Conservation (phyloP, 2,113 vertebrate species). For the Poicephalus gulielmi region DNA sequence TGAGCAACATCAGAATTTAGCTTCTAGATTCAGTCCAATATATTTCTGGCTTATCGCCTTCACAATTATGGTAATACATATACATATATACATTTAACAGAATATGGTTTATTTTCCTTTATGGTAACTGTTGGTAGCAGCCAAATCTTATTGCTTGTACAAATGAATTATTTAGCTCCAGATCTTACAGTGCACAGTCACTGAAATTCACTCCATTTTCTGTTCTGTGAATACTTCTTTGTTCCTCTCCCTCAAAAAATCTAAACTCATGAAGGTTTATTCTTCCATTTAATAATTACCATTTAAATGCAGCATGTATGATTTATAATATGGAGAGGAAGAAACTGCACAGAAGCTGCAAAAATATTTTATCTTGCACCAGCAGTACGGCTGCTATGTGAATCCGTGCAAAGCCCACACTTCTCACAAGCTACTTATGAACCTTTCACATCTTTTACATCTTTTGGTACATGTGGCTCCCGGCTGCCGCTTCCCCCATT, state of each 20-base stretch:
- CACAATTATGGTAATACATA: not conserved
- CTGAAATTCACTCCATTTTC: not conserved
- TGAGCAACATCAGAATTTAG: not conserved
- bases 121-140: constrained; percentile 1
- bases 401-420: not conserved
- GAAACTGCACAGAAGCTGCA: not conserved
- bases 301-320: not conserved
- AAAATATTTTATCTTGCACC: not conserved
- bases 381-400: not conserved
- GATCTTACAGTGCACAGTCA: not conserved
- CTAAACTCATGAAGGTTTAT: not conserved
- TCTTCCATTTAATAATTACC: not conserved
- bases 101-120: constrained; percentile 35
- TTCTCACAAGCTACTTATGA: not conserved
- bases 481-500: not conserved
- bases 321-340: not conserved
- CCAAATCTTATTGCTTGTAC: not conserved
- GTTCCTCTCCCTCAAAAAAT: not conserved
- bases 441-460: not conserved
- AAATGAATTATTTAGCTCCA: not conserved
- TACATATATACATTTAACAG: not conserved
- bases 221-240: not conserved
- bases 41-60: not conserved
- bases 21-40: not conserved
- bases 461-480: not conserved